phyloP scores from a whole-genome alignment of 2,888 invertebrate genomes.

The Malacosoma neustria region DNA sequence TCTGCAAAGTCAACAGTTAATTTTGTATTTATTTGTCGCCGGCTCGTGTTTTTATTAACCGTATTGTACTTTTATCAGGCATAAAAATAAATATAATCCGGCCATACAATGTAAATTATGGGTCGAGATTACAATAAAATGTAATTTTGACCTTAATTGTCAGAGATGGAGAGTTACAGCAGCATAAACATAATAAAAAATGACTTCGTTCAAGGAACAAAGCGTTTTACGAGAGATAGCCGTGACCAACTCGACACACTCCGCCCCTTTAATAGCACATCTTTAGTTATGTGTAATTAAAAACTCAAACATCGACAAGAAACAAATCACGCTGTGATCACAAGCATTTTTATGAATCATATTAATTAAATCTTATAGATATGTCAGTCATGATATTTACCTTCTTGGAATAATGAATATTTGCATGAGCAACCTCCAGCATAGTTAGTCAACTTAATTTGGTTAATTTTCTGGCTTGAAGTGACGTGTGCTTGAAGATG shows the following conservation, averaged over 20 bases:
- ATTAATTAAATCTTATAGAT: conserved; percentile 42
- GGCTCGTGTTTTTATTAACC: conserved; percentile 20
- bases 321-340: conserved; percentile 50
- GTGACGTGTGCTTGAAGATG: too few relatives aligned
- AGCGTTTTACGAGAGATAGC: conserved; percentile 35
- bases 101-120: conserved; percentile 31
- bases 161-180: conserved; percentile 29
- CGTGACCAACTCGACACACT: conserved; percentile 51
- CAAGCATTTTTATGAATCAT: conserved; percentile 50
- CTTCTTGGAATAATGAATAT: background rate
- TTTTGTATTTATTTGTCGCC: conserved; percentile 37
- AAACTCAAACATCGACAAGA: conserved; percentile 67
- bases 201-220: conserved; percentile 18
- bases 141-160: conserved; percentile 29
- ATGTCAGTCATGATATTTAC: conserved; percentile 43
- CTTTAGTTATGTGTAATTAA: conserved; percentile 69
- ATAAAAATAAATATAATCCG: conserved; percentile 10
- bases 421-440: too few relatives aligned
- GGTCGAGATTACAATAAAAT: conserved; percentile 25
- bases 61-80: conserved; percentile 20
- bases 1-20: conserved; percentile 41
- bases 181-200: conserved; percentile 12
- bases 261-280: conserved; percentile 57
- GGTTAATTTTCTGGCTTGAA: too few relatives aligned
- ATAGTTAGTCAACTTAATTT: too few relatives aligned